Evolutionary conservation across 2,797 vertebrate species (phyloP), one percentile per base, ranked within the genome.

Genomic region (Cryptoprocta ferox): DNA sequence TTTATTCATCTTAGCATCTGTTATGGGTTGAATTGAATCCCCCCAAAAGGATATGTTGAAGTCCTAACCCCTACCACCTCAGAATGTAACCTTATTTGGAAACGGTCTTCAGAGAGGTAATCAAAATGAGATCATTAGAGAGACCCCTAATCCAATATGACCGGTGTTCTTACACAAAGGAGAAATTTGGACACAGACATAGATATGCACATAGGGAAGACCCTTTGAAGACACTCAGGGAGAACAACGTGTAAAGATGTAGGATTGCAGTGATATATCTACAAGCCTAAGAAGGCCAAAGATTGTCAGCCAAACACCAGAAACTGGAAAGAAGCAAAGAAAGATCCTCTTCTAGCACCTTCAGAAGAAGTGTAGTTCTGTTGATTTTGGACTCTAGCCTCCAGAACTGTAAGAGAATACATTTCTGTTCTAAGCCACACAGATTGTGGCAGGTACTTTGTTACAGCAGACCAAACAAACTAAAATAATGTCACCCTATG

Each of bases 1-100:
- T 92, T 50, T 92, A 81, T 93, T 93, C 53, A 88, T 56, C 32
- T 66, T 76, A 32, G n/a, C 13, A 82, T 73, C 26, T 88, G 45
- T 80, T 91, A 81, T 42, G 16, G 26, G 50, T 71, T 76, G 14
- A 81, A 65, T 68, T 70, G 37, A 59, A 24, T 93, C n/a, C 50
- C 45, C 50, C 14, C 59, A 87, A 88, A 80, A 89, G 35, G 13
- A 35, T 63, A 48, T 18, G 10, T 48, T 61, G 4, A 37, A 68
- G 28, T 65, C 18, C 14, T 71, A 94, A 83, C 7, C 4, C 10
- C 28, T 32, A 81, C 3, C 70, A 37, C 71, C 56, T 91, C 59
- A 93, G 35, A 89, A 91, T 88, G 35, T 61, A 19, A 39, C 35
- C 56, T 94, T 68, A 76, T 53, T 85, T 56, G 15, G 50, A 92